These are phyloP conservation scores for Aplysia californica DNA, from an alignment of 1,140 invertebrate species.

Conservation along the genomic window DNA sequence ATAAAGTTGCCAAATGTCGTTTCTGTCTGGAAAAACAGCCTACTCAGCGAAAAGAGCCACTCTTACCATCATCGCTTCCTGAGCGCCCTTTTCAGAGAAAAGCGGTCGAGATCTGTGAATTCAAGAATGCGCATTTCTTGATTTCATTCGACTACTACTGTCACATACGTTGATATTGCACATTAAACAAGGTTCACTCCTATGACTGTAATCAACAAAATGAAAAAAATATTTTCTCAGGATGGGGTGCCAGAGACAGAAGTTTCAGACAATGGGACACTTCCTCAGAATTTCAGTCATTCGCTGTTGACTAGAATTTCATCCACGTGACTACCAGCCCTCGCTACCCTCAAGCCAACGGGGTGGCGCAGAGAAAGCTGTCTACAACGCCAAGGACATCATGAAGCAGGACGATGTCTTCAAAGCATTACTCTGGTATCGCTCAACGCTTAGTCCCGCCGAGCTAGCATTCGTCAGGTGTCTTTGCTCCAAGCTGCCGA, in stretches of 20 bases:
- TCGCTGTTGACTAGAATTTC: neutral
- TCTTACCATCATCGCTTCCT: conserved; percentile 9
- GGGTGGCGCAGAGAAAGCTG: neutral
- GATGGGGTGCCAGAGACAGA: conserved; percentile 60
- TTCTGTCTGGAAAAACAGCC: conserved; percentile 11
- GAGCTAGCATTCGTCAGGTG: too few species aligned
- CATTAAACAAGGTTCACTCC: conserved; percentile 12
- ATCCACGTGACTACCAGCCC: neutral
- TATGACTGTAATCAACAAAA: conserved; percentile 13
- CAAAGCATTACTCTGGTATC: too few species aligned
- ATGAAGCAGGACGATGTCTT: too few species aligned
- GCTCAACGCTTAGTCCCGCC: too few species aligned
- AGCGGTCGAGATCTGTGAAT: conserved; percentile 29
- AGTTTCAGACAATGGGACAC: neutral
- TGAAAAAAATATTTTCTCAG: conserved; percentile 55
- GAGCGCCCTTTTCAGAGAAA: conserved; percentile 29
- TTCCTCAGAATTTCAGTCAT: neutral
- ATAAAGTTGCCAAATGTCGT: conserved; percentile 23
- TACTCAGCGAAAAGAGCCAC: conserved; percentile 21
- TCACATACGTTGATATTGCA: conserved; percentile 33
- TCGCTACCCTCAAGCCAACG: conserved; percentile 4
- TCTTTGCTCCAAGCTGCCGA: too few species aligned
- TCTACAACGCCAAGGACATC: too few species aligned
- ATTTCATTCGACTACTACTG: conserved; percentile 38
- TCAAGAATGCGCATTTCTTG: conserved; percentile 22